These are phyloP conservation scores for Anisognathus igniventris DNA, from an alignment of 2,797 vertebrate species.

Conservation along the genomic window DNA sequence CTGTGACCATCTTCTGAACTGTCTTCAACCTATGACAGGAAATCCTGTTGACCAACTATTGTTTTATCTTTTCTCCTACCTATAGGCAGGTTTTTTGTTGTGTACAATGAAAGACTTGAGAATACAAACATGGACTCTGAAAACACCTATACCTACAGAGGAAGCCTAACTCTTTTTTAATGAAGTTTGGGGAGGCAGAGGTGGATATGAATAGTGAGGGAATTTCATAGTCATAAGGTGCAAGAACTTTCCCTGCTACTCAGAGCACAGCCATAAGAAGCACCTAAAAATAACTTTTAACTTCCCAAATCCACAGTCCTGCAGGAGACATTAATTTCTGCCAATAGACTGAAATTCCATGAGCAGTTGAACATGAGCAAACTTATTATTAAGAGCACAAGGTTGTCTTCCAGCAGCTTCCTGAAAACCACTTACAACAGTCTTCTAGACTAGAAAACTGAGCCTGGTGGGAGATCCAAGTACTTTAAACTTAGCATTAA, in stretches of 20 bases:
- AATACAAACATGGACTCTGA: neutral
- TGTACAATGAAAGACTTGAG: neutral
- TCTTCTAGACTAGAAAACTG: slow-evolving; percentile 23
- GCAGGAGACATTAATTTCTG: neutral
- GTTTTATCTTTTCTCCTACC: neutral
- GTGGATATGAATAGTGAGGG: neutral
- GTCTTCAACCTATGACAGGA: neutral
- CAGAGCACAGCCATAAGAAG: neutral
- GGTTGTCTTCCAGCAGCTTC: neutral
- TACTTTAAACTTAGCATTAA: slow-evolving; percentile 33
- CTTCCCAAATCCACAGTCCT: neutral
- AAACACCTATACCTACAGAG: neutral
- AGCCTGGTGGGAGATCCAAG: slow-evolving; percentile 22
- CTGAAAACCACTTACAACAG: neutral
- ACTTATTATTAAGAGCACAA: neutral
- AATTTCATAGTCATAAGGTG: neutral
- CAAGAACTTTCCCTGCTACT: neutral
- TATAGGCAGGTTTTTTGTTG: neutral
- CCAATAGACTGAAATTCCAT: neutral
- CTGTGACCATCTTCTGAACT: neutral
- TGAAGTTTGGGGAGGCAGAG: accelerated
- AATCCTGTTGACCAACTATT: neutral
- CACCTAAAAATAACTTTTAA: neutral
- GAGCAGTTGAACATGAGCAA: neutral
- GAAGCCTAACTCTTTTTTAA: neutral